phyloP scores from a whole-genome alignment of 2,113 vertebrate species.

The Rousettus leschenaultii region DNA sequence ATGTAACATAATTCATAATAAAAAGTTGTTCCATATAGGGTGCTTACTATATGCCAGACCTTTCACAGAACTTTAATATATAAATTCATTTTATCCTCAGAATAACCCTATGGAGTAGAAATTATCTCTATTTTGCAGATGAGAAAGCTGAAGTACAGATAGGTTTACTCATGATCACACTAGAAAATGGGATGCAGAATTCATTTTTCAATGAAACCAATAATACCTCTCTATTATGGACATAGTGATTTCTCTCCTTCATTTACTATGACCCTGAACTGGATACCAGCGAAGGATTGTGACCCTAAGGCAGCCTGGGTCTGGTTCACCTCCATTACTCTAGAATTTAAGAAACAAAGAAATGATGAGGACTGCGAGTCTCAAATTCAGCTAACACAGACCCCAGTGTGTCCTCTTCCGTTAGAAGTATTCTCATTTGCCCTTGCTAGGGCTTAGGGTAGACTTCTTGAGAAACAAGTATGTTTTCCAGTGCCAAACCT shows the following conservation, averaged over 20 bases:
- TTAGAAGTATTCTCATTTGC: neutral
- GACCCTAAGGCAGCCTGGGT: neutral
- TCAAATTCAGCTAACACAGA: neutral
- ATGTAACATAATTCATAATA: neutral
- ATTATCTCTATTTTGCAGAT: slow-evolving; percentile 9
- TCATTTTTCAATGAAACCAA: neutral
- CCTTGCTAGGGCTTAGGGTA: neutral
- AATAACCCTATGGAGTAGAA: neutral
- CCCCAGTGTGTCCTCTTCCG: neutral
- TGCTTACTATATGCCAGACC: neutral
- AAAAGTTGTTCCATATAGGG: neutral
- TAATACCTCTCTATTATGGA: neutral
- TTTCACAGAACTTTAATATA: neutral
- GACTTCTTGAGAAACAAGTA: neutral
- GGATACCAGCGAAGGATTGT: neutral
- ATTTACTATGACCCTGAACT: neutral
- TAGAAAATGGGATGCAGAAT: neutral
- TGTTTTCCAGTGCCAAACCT: neutral
- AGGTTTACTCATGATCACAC: neutral
- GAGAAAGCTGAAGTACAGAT: slow-evolving; percentile 2
- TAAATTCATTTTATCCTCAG: neutral
- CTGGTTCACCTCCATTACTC: neutral
- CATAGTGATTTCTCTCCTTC: neutral
- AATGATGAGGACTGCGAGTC: neutral
- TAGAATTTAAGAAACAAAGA: neutral